A percentile compares a stretch with the other conserved stretches of the same genome.
Conservation (phyloP, 2,888 invertebrate species). For the Cryptophagus acutangulus region DNA sequence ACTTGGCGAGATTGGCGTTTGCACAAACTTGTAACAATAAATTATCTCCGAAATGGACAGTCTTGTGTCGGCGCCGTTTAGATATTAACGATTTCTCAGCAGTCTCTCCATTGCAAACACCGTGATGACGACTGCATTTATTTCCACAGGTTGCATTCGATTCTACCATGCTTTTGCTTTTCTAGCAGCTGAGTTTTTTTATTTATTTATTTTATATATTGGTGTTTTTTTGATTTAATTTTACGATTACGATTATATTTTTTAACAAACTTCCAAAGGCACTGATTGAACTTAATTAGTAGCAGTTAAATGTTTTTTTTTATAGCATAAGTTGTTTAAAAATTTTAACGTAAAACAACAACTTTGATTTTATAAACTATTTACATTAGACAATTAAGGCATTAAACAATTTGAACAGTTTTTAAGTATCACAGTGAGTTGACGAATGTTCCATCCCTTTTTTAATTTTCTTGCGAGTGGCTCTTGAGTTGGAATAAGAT, state of each 20-base stretch:
- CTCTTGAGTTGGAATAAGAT: too few relatives aligned
- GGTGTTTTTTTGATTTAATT: conserved; percentile 20
- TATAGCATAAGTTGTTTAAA: too few relatives aligned
- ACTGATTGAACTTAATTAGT: too few relatives aligned
- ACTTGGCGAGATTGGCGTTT: conserved; percentile 57
- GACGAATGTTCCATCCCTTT: conserved; percentile 32
- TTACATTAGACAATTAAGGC: conserved; percentile 42
- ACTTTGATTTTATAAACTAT: conserved; percentile 31
- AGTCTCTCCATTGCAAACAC: conserved; percentile 41
- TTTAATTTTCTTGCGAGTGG: conserved; percentile 13
- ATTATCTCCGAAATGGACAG: conserved; percentile 74
- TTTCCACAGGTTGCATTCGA: conserved; percentile 43
- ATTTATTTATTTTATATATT: conserved; percentile 15
- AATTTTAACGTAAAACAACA: too few relatives aligned
- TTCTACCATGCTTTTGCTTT: conserved; percentile 43
- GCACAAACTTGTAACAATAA: conserved; percentile 69
- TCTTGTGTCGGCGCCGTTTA: conserved; percentile 69
- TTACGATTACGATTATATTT: conserved; percentile 29
- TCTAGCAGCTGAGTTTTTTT: conserved; percentile 14
- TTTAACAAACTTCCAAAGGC: too few relatives aligned
- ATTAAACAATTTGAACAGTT: conserved; percentile 36
- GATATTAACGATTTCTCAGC: conserved; percentile 52
- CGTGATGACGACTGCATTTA: conserved; percentile 39
- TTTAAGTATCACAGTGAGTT: conserved; percentile 45
- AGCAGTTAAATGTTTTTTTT: too few relatives aligned